phyloP scores from a whole-genome alignment of 2,797 vertebrate genomes.

The Hippopotamyrus pictus region DNA sequence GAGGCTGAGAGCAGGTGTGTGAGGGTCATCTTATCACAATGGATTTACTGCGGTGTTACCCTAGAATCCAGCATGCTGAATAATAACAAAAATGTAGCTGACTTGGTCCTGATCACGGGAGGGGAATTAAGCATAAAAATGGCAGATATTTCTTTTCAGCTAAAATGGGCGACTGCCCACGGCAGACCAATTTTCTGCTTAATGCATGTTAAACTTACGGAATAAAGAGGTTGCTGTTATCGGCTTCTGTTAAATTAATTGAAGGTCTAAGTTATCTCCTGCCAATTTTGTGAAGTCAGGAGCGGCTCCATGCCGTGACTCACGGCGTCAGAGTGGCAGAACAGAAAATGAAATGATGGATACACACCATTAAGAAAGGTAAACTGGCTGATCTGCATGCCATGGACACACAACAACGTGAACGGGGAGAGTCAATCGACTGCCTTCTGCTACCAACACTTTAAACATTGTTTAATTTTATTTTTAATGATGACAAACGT shows the following conservation, averaged over 20 bases:
- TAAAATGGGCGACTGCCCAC: not conserved
- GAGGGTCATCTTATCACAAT: not conserved
- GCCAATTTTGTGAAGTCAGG: not conserved
- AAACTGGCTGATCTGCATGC: not conserved
- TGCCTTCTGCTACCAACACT: not conserved
- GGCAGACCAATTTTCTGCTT: not conserved
- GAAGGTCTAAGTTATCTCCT: not conserved
- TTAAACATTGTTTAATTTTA: not conserved
- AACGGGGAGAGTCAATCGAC: not conserved
- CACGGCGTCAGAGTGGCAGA: not conserved
- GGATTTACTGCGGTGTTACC: not conserved
- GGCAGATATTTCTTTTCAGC: not conserved
- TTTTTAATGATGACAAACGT: not conserved
- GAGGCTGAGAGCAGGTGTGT: not conserved
- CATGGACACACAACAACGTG: not conserved
- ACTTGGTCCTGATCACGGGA: not conserved
- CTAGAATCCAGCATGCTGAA: not conserved
- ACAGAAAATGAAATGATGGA: not conserved
- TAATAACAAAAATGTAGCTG: not conserved
- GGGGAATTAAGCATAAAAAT: not conserved
- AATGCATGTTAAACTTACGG: not conserved
- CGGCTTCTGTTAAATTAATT: not conserved
- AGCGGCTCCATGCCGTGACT: not conserved
- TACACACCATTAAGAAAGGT: not conserved
- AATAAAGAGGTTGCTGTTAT: not conserved